Conservation (phyloP, 2,888 invertebrate species). For the Aporophyla nigra region DNA sequence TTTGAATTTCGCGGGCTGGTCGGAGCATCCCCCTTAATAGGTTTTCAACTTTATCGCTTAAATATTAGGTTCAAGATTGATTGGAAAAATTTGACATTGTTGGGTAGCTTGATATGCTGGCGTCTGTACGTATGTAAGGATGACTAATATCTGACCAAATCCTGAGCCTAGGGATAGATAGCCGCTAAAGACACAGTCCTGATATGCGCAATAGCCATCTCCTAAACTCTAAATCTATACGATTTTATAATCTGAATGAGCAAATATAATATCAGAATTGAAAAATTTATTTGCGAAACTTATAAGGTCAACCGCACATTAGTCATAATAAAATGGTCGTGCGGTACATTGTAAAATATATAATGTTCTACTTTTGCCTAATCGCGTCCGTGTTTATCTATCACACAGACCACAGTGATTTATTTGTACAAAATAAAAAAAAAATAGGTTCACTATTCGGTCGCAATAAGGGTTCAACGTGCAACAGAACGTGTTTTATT, state of each 20-base stretch:
- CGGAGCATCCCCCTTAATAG: too few species aligned
- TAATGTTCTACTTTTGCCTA: neutral
- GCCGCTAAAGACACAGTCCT: too few species aligned
- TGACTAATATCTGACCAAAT: neutral
- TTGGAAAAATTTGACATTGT: too few species aligned
- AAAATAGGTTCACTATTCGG: neutral
- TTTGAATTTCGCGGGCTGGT: too few species aligned
- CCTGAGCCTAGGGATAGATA: neutral
- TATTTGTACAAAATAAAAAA: neutral
- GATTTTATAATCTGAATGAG: too few species aligned
- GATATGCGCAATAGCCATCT: neutral
- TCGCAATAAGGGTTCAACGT: neutral
- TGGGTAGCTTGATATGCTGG: too few species aligned
- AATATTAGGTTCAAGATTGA: too few species aligned
- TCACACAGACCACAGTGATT: neutral
- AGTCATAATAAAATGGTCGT: neutral
- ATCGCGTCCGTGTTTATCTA: neutral
- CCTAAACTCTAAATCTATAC: neutral
- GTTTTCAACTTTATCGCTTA: too few species aligned
- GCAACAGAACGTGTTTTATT: neutral
- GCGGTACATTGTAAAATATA: neutral
- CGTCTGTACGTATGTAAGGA: neutral
- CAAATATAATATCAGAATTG: too few species aligned
- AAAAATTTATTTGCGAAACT: too few species aligned
- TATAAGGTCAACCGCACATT: too few species aligned